Conservation (phyloP, 2,888 invertebrate genomes). For the Bembecia ichneumoniformis region DNA sequence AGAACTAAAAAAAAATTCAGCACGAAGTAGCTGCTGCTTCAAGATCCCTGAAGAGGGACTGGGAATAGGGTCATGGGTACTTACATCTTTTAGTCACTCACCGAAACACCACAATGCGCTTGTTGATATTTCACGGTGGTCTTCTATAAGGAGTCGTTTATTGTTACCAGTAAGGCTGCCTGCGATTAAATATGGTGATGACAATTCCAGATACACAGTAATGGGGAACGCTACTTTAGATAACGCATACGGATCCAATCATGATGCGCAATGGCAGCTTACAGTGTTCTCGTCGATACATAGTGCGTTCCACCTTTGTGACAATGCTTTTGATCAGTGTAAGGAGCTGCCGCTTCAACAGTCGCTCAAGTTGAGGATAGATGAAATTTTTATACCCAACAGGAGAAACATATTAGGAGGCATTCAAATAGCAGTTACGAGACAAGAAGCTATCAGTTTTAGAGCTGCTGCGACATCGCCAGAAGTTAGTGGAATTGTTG, state of each 20-base stretch:
- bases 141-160: too few relatives aligned
- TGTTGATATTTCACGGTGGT: too few relatives aligned
- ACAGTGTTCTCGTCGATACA: constrained; percentile 36
- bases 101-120: too few relatives aligned
- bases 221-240: constrained; percentile 40
- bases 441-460: constrained; percentile 43
- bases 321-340: constrained; percentile 32
- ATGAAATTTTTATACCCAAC: constrained; percentile 55
- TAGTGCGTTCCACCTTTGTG: constrained; percentile 47
- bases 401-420: constrained; percentile 54
- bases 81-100: too few relatives aligned
- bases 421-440: constrained; percentile 36
- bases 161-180: too few relatives aligned
- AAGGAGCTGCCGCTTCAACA: constrained; percentile 26
- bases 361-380: constrained; percentile 38
- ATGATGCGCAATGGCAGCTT: constrained; percentile 48
- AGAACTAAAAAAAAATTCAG: too few relatives aligned
- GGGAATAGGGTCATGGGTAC: too few relatives aligned
- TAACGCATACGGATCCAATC: constrained; percentile 15
- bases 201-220: constrained; percentile 39
- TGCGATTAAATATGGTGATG: too few relatives aligned
- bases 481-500: constrained; percentile 29
- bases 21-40: too few relatives aligned
- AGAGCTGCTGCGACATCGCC: constrained; percentile 38
- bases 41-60: too few relatives aligned